These are phyloP conservation scores for Tenthredo distinguenda DNA, from an alignment of 2,888 invertebrate genomes.

Conservation along the genomic window DNA sequence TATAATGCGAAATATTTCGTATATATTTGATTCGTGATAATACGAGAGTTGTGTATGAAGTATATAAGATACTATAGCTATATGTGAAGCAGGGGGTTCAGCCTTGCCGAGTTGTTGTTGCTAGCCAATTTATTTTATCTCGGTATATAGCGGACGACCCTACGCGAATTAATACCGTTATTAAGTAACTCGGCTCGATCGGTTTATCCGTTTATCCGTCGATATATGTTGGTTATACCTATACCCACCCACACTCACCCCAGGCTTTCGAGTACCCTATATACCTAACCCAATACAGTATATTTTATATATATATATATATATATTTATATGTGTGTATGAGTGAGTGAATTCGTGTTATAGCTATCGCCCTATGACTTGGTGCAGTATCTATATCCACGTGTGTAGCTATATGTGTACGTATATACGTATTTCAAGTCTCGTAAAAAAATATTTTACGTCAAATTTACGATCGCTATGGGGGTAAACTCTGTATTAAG, in stretches of 20 bases:
- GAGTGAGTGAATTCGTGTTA: not conserved
- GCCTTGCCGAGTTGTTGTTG: not conserved
- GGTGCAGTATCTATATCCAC: not conserved
- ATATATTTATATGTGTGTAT: not conserved
- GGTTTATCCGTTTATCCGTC: conserved; percentile 58
- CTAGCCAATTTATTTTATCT: conserved; percentile 41
- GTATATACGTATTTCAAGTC: not conserved
- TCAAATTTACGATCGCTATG: not conserved
- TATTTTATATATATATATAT: not conserved
- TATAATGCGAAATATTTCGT: too few relatives aligned
- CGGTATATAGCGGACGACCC: not conserved
- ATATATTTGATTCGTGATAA: not conserved
- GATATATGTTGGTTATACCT: conserved; percentile 54
- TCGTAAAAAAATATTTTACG: conserved; percentile 3
- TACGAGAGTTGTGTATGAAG: too few relatives aligned
- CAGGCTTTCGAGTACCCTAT: not conserved
- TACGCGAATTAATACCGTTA: conserved; percentile 65
- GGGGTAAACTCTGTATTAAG: not conserved
- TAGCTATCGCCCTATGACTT: not conserved
- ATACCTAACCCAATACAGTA: not conserved
- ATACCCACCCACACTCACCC: not conserved
- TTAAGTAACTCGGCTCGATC: conserved; percentile 49
- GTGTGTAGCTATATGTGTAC: not conserved
- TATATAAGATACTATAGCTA: not conserved
- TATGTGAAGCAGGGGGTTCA: not conserved